A percentile compares a stretch with the other conserved stretches of the same genome.
Conservation (phyloP, 2,113 vertebrate species). For the Thunnus thynnus region DNA sequence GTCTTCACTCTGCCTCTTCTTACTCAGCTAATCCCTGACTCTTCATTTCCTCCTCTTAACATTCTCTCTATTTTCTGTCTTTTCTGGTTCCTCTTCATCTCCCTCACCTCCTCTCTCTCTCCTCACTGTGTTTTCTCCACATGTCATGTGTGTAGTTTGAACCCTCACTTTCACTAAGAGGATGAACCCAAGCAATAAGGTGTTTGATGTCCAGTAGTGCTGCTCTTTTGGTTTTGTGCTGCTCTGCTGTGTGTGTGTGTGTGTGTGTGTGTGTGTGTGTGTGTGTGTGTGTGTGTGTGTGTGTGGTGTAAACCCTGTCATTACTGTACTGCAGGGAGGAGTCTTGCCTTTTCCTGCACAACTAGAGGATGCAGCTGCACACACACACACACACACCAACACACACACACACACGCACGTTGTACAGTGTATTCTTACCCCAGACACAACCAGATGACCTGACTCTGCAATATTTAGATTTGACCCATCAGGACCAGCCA, state of each 20-base stretch:
- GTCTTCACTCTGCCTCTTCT: not conserved
- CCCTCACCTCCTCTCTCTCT: not conserved
- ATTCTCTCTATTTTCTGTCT: not conserved
- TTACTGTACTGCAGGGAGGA: constrained; percentile 67
- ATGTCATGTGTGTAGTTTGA: not conserved
- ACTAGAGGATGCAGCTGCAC: constrained; percentile 66
- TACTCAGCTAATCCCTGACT: constrained; percentile 19
- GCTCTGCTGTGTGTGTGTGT: not conserved
- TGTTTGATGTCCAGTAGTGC: not conserved
- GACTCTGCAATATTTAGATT: constrained; percentile 34
- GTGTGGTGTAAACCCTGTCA: constrained; percentile 56
- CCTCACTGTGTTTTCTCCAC: not conserved
- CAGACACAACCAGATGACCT: constrained; percentile 17
- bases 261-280: constrained; percentile 20
- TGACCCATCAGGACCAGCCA: not conserved
- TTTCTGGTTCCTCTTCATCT: not conserved
- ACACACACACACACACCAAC: not conserved
- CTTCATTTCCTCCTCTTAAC: not conserved
- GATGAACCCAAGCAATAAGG: not conserved
- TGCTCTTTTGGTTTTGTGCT: constrained; percentile 16
- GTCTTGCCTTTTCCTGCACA: constrained; percentile 50
- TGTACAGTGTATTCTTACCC: not conserved
- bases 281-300: constrained; percentile 31
- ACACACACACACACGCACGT: constrained; percentile 12
- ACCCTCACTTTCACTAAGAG: not conserved